Conservation (phyloP, 2,113 vertebrate species). For the Alectura lathami region DNA sequence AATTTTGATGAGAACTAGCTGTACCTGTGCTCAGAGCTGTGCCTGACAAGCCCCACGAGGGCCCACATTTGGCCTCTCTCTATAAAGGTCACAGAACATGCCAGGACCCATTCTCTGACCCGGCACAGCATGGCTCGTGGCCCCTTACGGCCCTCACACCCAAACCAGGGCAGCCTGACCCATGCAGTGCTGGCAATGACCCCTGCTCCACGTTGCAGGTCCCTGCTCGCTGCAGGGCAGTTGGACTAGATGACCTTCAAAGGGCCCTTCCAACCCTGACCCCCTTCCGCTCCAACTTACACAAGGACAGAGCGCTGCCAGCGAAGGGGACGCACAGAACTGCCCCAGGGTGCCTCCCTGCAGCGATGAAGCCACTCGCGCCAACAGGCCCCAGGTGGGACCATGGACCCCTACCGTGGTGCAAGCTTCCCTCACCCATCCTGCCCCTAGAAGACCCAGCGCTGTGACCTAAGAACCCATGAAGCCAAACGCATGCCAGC, state of each 20-base stretch:
- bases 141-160: not conserved
- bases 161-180: not conserved
- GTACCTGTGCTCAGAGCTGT: not conserved
- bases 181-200: not conserved
- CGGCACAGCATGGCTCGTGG: not conserved
- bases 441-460: not conserved
- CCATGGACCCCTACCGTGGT: too few relatives aligned
- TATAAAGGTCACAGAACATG: not conserved
- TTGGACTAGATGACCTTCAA: too few relatives aligned
- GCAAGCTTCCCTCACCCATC: not conserved
- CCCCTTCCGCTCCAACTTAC: too few relatives aligned
- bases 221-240: too few relatives aligned
- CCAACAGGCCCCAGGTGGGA: not conserved
- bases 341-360: not conserved
- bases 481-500: not conserved
- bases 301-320: accelerated
- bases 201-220: accelerated
- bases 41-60: not conserved
- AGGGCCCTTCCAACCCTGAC: too few relatives aligned
- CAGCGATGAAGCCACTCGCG: not conserved
- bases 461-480: not conserved
- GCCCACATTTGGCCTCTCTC: not conserved
- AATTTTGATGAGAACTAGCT: not conserved
- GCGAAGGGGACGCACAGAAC: accelerated
- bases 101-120: not conserved